Percentiles rank a stretch among this genome's conserved stretches.
Conservation (phyloP, 2,797 vertebrate species). For the Tinamus major region DNA sequence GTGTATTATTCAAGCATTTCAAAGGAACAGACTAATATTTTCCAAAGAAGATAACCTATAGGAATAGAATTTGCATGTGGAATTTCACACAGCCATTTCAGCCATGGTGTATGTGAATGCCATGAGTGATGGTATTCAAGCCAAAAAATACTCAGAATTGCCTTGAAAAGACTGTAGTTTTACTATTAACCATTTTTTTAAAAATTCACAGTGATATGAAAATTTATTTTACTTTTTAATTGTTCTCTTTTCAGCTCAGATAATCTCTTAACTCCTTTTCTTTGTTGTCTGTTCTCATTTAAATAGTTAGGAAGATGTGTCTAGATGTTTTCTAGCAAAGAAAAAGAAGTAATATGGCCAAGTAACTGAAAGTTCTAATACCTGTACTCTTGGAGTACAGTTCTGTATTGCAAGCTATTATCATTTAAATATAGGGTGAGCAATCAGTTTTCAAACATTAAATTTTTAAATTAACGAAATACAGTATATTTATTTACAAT, state of each 20-base stretch:
- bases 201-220: not conserved
- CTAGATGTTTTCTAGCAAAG: not conserved
- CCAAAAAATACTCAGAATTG: not conserved
- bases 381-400: not conserved
- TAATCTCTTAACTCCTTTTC: not conserved
- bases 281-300: not conserved
- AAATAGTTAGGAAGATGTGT: not conserved
- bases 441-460: not conserved
- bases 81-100: not conserved
- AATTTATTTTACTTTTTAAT: not conserved
- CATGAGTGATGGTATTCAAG: not conserved
- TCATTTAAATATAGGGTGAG: not conserved
- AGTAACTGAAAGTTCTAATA: not conserved
- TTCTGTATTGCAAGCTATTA: not conserved
- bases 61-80: not conserved
- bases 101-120: not conserved
- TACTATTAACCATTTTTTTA: not conserved
- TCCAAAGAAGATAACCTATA: not conserved
- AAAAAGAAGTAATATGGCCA: not conserved
- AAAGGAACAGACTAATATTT: not conserved
- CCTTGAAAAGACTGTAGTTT: not conserved
- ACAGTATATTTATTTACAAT: not conserved
- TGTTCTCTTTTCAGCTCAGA: not conserved
- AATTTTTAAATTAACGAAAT: not conserved
- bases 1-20: not conserved